A percentile compares a stretch with the other conserved stretches of the same genome.
These are phyloP conservation scores for Oreochromis grahami DNA, from an alignment of 2,797 vertebrate genomes.

Conservation along the genomic window DNA sequence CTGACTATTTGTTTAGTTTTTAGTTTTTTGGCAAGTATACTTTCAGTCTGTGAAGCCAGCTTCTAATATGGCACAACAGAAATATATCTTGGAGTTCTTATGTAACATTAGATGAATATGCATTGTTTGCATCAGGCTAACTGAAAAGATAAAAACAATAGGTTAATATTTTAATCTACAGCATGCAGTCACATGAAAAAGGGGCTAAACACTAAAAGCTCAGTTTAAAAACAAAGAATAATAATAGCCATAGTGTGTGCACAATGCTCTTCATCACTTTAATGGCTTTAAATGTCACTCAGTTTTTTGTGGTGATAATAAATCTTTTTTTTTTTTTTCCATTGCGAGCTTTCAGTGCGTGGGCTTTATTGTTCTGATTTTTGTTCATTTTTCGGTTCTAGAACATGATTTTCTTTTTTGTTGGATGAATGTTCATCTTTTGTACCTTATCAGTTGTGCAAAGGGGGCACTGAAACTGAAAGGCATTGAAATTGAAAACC, in stretches of 20 bases:
- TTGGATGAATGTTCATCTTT: background rate
- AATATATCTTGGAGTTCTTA: background rate
- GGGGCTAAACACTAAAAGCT: background rate
- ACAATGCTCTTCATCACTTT: conserved; percentile 9
- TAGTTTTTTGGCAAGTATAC: background rate
- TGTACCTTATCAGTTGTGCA: background rate
- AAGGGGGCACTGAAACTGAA: conserved; percentile 15
- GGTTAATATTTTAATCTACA: background rate
- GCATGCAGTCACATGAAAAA: background rate
- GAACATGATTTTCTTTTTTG: conserved; percentile 11
- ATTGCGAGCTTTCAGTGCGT: background rate
- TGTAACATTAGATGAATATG: background rate
- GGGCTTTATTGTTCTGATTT: conserved; percentile 18
- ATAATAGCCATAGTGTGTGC: background rate
- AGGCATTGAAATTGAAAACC: conserved; percentile 26
- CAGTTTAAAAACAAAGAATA: background rate
- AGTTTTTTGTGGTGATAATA: background rate
- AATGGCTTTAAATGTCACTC: conserved; percentile 23
- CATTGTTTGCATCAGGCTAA: background rate
- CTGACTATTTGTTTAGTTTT: background rate
- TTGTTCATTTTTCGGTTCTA: background rate
- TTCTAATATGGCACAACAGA: background rate
- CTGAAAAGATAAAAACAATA: background rate
- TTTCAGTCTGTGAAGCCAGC: background rate
- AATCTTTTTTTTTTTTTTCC: background rate